Percentiles rank a stretch among this genome's conserved stretches.
phyloP scores from a whole-genome alignment of 2,888 invertebrate genomes.

The Myopa tessellatipennis region DNA sequence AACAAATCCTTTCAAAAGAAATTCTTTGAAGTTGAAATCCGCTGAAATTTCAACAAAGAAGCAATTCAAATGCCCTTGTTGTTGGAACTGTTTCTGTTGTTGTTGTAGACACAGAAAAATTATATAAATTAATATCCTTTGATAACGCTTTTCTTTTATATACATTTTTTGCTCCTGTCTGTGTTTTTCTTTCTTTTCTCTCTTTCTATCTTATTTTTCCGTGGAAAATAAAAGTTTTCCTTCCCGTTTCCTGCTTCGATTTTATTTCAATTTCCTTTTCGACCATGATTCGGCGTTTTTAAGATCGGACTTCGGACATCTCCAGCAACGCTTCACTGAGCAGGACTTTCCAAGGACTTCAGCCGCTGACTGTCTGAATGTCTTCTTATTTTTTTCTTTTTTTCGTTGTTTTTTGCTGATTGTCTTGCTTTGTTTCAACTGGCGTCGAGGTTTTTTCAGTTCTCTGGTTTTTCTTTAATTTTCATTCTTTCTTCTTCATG shows the following conservation, averaged over 20 bases:
- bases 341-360: too few species aligned
- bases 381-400: not conserved
- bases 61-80: too few species aligned
- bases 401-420: not conserved
- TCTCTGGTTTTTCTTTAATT: not conserved
- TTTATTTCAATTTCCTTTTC: too few species aligned
- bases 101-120: not conserved
- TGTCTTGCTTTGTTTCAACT: not conserved
- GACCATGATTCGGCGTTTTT: too few species aligned
- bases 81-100: not conserved
- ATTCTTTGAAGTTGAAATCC: not conserved
- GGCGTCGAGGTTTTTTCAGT: not conserved
- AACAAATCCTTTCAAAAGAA: not conserved
- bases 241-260: too few species aligned
- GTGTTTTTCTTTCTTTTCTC: too few species aligned
- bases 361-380: not conserved
- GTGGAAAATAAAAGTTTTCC: not conserved
- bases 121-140: slow-evolving; percentile 11
- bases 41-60: not conserved
- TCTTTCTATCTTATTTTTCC: not conserved
- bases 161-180: too few species aligned
- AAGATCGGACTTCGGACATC: too few species aligned
- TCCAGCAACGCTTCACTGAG: too few species aligned
- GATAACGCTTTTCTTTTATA: not conserved
- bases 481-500: not conserved